Evolutionary conservation across 1,140 invertebrate species (phyloP), one percentile per base, ranked within the genome.

Genomic region (Ips typographus): DNA sequence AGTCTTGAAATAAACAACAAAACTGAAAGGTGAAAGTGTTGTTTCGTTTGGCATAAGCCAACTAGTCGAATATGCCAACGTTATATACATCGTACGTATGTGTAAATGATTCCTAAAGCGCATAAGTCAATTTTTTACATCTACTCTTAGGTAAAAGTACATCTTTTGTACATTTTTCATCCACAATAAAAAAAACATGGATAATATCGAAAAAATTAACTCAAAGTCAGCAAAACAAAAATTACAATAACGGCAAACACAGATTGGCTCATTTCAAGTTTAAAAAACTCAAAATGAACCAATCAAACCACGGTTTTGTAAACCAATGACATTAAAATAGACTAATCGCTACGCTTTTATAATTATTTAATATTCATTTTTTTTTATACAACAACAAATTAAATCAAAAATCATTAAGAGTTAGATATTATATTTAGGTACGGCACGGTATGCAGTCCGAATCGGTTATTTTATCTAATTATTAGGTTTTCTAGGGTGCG

Each of bases 391-490:
- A 65, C 63, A 65, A 65, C 7, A 44, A 56, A 42, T 65, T 56
- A 56, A 56, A 36, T 43, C 38, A 52, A 63, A 63, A 22, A 22
- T 22, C 22, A 22, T 22, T 65, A 56, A 57, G 53, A 57, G 63
- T 56, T 65, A 65, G 53, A 22, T 22, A 22, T 64, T 64, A 64
- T 37, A 37, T 65, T 65, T 56, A 65, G 63, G 63, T 65, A 65
- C 63, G 63, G 63, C 63, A 65, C 63, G 62, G 62, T 61, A 61
- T 39, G 49, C 61, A 64, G 61, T 65, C 63, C 63, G 40, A 65
- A 44, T 41, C 52, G n/a, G 53, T 22, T 65, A 56, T 22, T 37
- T 49, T 59, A 7, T 61, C 22, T 65, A 22, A 22, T 22, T 22
- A 22, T 22, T 22, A 22, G 0, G 22, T 22, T 22, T 22, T 22